These are phyloP conservation scores for Calameuta idolon DNA, from an alignment of 2,888 invertebrate genomes.

Conservation along the genomic window DNA sequence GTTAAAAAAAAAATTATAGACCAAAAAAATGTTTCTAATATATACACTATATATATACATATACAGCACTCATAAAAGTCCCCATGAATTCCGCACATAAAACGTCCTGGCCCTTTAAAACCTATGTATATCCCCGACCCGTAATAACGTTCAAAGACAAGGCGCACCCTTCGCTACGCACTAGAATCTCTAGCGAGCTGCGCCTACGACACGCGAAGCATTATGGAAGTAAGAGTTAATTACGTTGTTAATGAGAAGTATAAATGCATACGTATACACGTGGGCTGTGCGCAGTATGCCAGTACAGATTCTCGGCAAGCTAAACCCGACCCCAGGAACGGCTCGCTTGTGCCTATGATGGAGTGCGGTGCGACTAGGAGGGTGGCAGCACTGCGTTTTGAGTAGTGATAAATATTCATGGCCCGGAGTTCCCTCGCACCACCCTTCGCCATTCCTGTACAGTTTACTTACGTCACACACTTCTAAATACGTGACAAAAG, in stretches of 20 bases:
- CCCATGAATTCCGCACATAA: too few species aligned
- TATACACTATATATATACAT: too few species aligned
- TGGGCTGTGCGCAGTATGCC: constrained; percentile 7
- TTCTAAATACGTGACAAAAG: constrained; percentile 33
- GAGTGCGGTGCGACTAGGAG: constrained; percentile 30
- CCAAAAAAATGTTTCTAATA: too few species aligned
- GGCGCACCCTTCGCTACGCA: neutral
- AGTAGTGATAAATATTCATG: constrained; percentile 45
- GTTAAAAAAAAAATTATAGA: neutral
- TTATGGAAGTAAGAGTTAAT: constrained; percentile 35
- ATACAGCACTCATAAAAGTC: too few species aligned
- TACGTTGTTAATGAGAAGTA: constrained; percentile 44
- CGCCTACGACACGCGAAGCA: neutral
- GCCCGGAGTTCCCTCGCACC: constrained; percentile 11
- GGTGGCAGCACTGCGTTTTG: constrained; percentile 16
- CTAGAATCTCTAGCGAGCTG: neutral
- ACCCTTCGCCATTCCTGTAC: neutral
- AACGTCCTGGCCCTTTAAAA: too few species aligned
- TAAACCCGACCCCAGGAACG: neutral
- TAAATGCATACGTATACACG: constrained; percentile 39
- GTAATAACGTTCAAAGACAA: neutral
- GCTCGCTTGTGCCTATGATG: constrained; percentile 5
- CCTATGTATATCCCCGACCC: neutral
- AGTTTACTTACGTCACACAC: constrained; percentile 34
- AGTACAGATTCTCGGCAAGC: neutral